Conservation (phyloP, 37 sponge, comb jelly and placozoan species). For the Cliona cf. orientalis region DNA sequence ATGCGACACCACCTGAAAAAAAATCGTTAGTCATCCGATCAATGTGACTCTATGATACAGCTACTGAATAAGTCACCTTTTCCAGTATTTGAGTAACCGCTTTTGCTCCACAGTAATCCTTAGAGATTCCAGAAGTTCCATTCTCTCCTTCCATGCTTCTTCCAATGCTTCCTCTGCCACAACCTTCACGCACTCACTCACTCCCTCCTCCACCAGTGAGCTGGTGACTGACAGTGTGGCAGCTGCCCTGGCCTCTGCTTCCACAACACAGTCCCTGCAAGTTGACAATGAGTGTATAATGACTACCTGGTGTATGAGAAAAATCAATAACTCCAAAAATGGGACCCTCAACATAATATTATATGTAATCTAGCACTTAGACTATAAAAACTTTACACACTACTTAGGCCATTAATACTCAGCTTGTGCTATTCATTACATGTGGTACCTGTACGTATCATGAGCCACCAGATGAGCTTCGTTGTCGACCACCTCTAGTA, state of each 20-base stretch:
- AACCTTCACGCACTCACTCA: slow-evolving; percentile 1
- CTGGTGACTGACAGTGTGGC: background rate
- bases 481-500: background rate
- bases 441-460: background rate
- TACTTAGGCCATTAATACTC: background rate
- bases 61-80: slow-evolving; percentile 14
- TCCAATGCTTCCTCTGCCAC: background rate
- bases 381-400: background rate
- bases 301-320: too few species aligned
- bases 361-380: background rate
- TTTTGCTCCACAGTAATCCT: background rate
- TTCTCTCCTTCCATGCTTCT: slow-evolving; percentile 10
- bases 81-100: slow-evolving; percentile 32
- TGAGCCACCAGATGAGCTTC: background rate
- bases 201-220: slow-evolving; percentile 9
- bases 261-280: background rate
- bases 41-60: slow-evolving; percentile 3
- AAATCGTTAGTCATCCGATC: background rate
- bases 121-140: slow-evolving; percentile 26
- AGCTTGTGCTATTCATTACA: background rate
- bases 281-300: background rate
- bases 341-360: too few species aligned
- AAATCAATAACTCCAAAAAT: too few species aligned
- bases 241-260: background rate
- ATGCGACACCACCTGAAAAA: slow-evolving; percentile 17